Percentiles rank a stretch among this genome's conserved stretches.
phyloP scores from a whole-genome alignment of 1,140 invertebrate genomes.

The Microvelia longipes region DNA sequence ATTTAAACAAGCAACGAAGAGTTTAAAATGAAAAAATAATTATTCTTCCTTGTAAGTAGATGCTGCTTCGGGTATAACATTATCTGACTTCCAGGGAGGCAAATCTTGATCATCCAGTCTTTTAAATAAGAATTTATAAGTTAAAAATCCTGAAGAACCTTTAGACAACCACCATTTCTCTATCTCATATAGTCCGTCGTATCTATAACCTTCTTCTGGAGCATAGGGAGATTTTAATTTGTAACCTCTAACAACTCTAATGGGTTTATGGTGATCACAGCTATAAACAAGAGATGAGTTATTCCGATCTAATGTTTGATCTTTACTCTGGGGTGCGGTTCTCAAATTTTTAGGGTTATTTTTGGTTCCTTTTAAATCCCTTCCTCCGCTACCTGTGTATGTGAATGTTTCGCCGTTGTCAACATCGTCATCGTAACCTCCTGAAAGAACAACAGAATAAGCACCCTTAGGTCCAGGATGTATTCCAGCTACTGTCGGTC shows the following conservation, averaged over 20 bases:
- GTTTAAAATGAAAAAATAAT: too few relatives aligned
- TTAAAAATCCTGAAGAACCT: slow-evolving; percentile 9
- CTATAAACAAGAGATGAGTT: slow-evolving; percentile 28
- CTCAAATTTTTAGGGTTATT: slow-evolving; percentile 27
- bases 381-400: slow-evolving; percentile 16
- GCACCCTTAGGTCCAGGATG: slow-evolving; percentile 28
- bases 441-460: slow-evolving; percentile 15
- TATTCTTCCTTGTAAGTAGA: not conserved
- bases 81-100: slow-evolving; percentile 9
- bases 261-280: slow-evolving; percentile 27
- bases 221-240: slow-evolving; percentile 23
- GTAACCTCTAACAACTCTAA: slow-evolving; percentile 32
- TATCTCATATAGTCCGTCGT: slow-evolving; percentile 17
- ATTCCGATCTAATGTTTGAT: slow-evolving; percentile 29
- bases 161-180: slow-evolving; percentile 7
- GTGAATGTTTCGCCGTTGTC: slow-evolving; percentile 15
- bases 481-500: slow-evolving; percentile 33
- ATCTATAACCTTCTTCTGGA: slow-evolving; percentile 17
- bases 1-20: too few relatives aligned
- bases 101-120: slow-evolving; percentile 7
- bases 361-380: slow-evolving; percentile 16
- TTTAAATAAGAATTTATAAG: slow-evolving; percentile 11
- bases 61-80: too few relatives aligned
- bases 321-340: slow-evolving; percentile 32
- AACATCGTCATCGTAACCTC: slow-evolving; percentile 16